These are phyloP conservation scores for Popillia japonica DNA, from an alignment of 1,140 invertebrate species.

Conservation along the genomic window DNA sequence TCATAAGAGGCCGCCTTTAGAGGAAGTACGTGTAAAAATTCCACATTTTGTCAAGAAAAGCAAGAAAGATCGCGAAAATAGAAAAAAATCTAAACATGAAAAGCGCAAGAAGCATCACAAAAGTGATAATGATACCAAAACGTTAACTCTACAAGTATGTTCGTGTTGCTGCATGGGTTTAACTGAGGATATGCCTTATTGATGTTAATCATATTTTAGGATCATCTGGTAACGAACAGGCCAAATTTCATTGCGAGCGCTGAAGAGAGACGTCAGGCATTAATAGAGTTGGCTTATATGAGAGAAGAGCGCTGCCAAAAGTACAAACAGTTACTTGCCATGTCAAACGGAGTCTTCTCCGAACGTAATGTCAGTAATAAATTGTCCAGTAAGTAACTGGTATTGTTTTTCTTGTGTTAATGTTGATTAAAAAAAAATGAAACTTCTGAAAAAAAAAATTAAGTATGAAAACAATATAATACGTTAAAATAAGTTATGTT, in stretches of 20 bases:
- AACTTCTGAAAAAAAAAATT: not conserved
- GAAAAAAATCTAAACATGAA: constrained; percentile 41
- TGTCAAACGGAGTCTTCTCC: constrained; percentile 36
- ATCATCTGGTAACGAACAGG: constrained; percentile 54
- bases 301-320: constrained; percentile 52
- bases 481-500: not conserved
- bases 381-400: constrained; percentile 39
- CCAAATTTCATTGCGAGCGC: constrained; percentile 55
- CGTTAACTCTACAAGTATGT: constrained; percentile 39
- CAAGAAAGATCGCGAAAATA: constrained; percentile 47
- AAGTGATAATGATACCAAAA: not conserved
- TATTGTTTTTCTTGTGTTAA: not conserved
- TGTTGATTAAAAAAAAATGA: not conserved
- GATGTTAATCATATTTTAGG: constrained; percentile 48
- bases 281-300: constrained; percentile 51
- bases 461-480: too few relatives aligned
- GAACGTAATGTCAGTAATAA: constrained; percentile 34
- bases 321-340: constrained; percentile 48
- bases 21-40: constrained; percentile 40
- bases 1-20: constrained; percentile 8
- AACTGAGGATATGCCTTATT: constrained; percentile 16
- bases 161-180: constrained; percentile 3
- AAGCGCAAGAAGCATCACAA: not conserved
- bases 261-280: constrained; percentile 52
- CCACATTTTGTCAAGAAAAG: constrained; percentile 41